Conservation (phyloP, 92 coral and sea anemone species). For the Meandrina meandrites region DNA sequence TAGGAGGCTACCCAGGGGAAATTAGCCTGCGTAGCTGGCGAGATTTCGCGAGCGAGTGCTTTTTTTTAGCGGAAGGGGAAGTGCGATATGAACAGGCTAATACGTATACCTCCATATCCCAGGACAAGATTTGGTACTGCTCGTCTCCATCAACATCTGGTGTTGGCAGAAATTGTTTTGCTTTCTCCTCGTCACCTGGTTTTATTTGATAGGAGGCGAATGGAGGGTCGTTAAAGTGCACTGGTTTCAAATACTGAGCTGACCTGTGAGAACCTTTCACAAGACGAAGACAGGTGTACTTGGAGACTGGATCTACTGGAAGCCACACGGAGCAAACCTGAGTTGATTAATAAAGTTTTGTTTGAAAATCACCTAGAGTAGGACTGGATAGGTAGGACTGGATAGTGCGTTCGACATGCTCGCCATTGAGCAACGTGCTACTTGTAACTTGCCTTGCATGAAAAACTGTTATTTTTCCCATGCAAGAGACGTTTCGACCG, state of each 20-base stretch:
- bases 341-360: background rate
- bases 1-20: too few species aligned
- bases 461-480: too few species aligned
- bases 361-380: too few species aligned
- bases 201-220: slow-evolving; percentile 25
- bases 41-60: too few species aligned
- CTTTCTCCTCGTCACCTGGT: slow-evolving; percentile 38
- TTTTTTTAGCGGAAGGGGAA: too few species aligned
- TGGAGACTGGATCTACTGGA: slow-evolving; percentile 50
- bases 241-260: slow-evolving; percentile 37
- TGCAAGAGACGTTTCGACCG: too few species aligned
- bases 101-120: slow-evolving; percentile 45
- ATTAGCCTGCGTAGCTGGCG: too few species aligned
- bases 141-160: slow-evolving; percentile 38
- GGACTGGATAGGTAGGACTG: too few species aligned
- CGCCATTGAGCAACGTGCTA: too few species aligned
- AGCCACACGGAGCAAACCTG: slow-evolving; percentile 60
- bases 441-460: too few species aligned
- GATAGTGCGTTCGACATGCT: too few species aligned
- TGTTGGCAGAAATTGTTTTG: slow-evolving; percentile 28
- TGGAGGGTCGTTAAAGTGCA: slow-evolving; percentile 49
- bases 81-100: too few species aligned
- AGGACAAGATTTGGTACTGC: slow-evolving; percentile 38
- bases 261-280: slow-evolving; percentile 57
- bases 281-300: slow-evolving; percentile 51